Base-by-base conservation (phyloP, 2,113 vertebrate species). In the Clarias macrocephalus region DNA sequence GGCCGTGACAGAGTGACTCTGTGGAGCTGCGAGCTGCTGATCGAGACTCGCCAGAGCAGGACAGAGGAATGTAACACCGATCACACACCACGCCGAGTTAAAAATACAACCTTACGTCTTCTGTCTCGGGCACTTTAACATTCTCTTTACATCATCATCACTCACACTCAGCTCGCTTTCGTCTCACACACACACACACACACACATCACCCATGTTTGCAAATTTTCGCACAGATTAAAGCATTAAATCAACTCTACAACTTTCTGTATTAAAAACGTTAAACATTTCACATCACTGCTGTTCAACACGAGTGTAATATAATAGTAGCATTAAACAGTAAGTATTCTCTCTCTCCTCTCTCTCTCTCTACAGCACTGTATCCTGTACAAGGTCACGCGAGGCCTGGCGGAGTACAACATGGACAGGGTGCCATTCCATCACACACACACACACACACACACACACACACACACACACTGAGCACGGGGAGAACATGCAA, bases 1-100 rank as follows among this genome's bases (percentile, higher is more conserved):
- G 89, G 92, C 89, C 90, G 92, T 92, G 94, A 94, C 94, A 94
- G 92, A 88, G 90, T 91, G 93, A 93, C 94, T 95, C 94, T 92
- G 89, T 48, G 80, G 87, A 90, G 90, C 66, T 77, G 42, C 28
- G 37, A 28, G 48, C 65, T 63, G 62, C 25, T 70, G 87, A 79
- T 85, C 37, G 73, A 82, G 33, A 33, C 59, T 62, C 30, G 16
- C 56, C 70, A 60, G 72, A 76, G 62, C 70, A 63, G 54, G 75
- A 59, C 70, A 9, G 72, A 76, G 62, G 56, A 85, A 76, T 63
- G 12, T 52, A 23, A 82, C 37, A 63, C 76, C 3, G 42, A 81
- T 59, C 52, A 80, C 62, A 63, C 48, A 63, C 48, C 9, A 8
- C n/a, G 54, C 48, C 3, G 60, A 52, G 80, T 82, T 82, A 82